phyloP scores from a whole-genome alignment of 2,888 invertebrate genomes.

The Agonopterix arenella region DNA sequence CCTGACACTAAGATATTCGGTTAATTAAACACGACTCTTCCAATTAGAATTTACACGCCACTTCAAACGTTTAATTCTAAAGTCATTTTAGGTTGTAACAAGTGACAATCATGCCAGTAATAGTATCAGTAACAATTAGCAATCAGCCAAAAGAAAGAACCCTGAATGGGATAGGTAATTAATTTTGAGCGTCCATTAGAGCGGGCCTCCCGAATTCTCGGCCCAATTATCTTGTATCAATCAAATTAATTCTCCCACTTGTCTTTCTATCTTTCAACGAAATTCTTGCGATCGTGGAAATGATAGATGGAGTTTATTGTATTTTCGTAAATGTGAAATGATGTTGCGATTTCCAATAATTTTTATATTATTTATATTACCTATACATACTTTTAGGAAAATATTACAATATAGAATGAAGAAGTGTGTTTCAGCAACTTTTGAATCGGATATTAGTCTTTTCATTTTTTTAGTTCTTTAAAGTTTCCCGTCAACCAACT shows the following conservation, averaged over 20 bases:
- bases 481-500: no score
- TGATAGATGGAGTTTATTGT: background rate
- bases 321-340: no score
- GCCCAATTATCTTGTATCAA: conserved; percentile 40
- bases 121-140: conserved; percentile 12
- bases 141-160: conserved; percentile 25
- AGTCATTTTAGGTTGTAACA: background rate
- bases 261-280: conserved; percentile 7
- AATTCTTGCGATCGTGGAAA: conserved; percentile 5
- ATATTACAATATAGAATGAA: no score
- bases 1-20: no score
- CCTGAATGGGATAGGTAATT: conserved; percentile 33
- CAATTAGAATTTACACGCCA: background rate
- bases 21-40: no score
- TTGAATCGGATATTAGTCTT: no score
- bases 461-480: no score
- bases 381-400: no score
- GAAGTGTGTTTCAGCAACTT: no score
- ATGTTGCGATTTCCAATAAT: no score
- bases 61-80: background rate
- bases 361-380: no score
- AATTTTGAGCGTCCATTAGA: conserved; percentile 37
- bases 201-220: conserved; percentile 21
- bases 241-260: conserved; percentile 26
- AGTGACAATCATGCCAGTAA: conserved; percentile 5